These are phyloP conservation scores for Anguilla marmorata DNA, from an alignment of 2,797 vertebrate genomes.

Conservation along the genomic window DNA sequence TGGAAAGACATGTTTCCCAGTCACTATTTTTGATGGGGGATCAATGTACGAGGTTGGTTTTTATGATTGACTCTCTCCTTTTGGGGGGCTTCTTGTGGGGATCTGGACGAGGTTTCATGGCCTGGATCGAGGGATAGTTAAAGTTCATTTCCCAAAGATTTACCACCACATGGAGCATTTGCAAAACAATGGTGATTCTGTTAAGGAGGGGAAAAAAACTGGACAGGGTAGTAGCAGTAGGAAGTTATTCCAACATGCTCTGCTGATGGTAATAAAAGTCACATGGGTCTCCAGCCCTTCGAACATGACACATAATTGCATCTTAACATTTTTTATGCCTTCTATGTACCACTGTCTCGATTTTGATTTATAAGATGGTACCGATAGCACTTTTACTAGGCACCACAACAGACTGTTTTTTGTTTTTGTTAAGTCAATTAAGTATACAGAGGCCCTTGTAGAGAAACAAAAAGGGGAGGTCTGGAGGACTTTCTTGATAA, in stretches of 20 bases:
- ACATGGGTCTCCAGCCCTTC: not conserved
- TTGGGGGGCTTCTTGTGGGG: not conserved
- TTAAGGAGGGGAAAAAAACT: not conserved
- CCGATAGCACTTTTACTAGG: not conserved
- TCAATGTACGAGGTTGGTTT: not conserved
- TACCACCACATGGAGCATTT: not conserved
- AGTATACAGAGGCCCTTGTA: not conserved
- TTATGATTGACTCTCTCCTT: not conserved
- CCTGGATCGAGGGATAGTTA: not conserved
- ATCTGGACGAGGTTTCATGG: not conserved
- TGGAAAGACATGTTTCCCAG: not conserved
- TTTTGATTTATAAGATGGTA: not conserved
- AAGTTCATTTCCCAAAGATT: not conserved
- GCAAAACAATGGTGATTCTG: not conserved
- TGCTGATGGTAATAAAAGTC: not conserved
- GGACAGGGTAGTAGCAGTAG: not conserved
- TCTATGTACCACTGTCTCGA: not conserved
- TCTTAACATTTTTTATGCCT: not conserved
- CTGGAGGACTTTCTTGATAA: not conserved
- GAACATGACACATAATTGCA: not conserved
- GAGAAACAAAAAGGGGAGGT: not conserved
- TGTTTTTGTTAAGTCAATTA: not conserved
- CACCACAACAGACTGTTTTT: not conserved
- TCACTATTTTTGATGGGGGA: not conserved
- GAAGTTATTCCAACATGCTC: not conserved